Conservation (phyloP, 2,113 vertebrate species). For the Pycnonotus jocosus region DNA sequence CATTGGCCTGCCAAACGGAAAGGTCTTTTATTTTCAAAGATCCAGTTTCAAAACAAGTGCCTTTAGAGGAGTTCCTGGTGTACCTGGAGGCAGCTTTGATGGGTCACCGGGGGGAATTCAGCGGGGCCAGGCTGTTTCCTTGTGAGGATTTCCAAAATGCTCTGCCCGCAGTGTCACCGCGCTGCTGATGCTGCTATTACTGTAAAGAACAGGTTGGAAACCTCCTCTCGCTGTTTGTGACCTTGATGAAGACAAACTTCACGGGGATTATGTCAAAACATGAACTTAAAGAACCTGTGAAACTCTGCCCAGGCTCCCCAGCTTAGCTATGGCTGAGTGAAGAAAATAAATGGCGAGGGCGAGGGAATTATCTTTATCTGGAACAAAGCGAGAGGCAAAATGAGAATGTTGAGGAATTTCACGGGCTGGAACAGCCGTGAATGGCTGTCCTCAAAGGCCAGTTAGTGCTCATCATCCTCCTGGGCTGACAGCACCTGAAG, state of each 20-base stretch:
- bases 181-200: background rate
- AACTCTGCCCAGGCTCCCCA: background rate
- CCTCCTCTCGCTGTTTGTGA: background rate
- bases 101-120: background rate
- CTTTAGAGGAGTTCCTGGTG: background rate
- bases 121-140: background rate
- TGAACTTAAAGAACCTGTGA: background rate
- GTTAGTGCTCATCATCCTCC: background rate
- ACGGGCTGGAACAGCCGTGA: background rate
- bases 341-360: background rate
- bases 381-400: background rate
- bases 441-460: background rate
- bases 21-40: conserved; percentile 27
- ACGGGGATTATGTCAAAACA: background rate
- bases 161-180: background rate
- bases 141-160: background rate
- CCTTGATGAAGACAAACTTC: background rate
- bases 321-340: background rate
- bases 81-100: background rate
- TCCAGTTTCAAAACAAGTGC: background rate
- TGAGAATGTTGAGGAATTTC: background rate
- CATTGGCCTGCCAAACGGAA: background rate
- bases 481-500: background rate
- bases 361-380: background rate
- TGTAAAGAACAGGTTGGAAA: background rate